phyloP scores from a whole-genome alignment of 2,797 vertebrate species.

The Pseudomugil tenellus region DNA sequence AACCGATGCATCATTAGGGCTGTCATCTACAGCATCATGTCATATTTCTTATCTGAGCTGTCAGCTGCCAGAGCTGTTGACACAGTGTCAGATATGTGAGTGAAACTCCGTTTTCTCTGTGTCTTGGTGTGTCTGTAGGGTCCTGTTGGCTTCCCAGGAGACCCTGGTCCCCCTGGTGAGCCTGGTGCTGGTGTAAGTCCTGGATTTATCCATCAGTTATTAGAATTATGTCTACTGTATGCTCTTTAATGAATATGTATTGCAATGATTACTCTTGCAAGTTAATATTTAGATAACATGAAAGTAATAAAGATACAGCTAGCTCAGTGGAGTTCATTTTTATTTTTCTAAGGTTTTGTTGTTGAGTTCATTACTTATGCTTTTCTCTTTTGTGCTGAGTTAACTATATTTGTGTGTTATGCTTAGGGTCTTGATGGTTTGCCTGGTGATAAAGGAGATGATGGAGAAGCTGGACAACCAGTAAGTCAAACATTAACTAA shows the following conservation, averaged over 20 bases:
- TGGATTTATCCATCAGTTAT: conserved; percentile 24
- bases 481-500: conserved; percentile 79
- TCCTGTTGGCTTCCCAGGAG: conserved; percentile 97
- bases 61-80: conserved; percentile 47
- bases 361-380: not conserved
- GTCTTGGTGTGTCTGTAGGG: conserved; percentile 80
- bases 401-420: conserved; percentile 29
- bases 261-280: not conserved
- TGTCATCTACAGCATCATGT: conserved; percentile 34
- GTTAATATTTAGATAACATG: not conserved
- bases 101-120: conserved; percentile 40
- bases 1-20: conserved; percentile 39
- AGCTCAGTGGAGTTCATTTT: not conserved
- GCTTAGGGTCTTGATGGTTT: conserved; percentile 92
- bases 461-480: conserved; percentile 94
- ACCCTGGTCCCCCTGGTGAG: conserved; percentile 97
- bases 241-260: not conserved
- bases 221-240: conserved; percentile 1
- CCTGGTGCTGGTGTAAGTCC: conserved; percentile 93
- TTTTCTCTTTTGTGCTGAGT: not conserved
- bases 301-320: not conserved
- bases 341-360: not conserved
- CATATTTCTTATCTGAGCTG: conserved; percentile 36
- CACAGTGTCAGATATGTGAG: conserved; percentile 41
- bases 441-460: conserved; percentile 94